Conservation (phyloP, 2,888 invertebrate genomes). For the Melanotus villosus region DNA sequence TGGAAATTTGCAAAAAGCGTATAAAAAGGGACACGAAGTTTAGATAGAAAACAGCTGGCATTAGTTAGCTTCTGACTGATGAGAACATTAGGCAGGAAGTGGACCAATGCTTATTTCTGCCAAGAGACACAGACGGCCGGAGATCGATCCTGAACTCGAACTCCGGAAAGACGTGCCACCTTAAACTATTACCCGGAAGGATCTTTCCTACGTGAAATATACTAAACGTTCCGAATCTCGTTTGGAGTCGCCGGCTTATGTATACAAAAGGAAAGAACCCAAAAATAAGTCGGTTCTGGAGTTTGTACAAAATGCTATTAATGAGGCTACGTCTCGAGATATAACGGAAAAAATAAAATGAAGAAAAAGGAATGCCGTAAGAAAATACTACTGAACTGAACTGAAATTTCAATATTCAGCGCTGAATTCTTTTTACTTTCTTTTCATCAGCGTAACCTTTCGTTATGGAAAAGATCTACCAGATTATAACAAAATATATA, state of each 20-base stretch:
- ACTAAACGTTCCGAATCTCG: conserved; percentile 11
- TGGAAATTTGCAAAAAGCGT: neutral
- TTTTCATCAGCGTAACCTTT: too few species aligned
- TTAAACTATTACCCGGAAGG: conserved; percentile 27
- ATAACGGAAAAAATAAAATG: neutral
- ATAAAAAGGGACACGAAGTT: neutral
- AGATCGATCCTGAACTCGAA: conserved; percentile 28
- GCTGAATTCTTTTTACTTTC: too few species aligned
- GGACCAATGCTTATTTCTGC: conserved; percentile 37
- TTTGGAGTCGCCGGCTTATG: neutral
- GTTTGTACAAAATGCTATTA: too few species aligned
- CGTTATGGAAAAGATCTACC: too few species aligned
- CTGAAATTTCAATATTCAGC: too few species aligned
- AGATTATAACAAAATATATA: too few species aligned
- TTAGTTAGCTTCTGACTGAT: conserved; percentile 39
- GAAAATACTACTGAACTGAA: too few species aligned
- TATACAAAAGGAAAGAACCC: neutral
- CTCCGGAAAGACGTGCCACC: conserved; percentile 36
- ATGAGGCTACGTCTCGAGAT: neutral
- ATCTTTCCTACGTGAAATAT: conserved; percentile 22
- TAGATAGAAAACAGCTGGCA: conserved; percentile 24
- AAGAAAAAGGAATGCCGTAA: neutral
- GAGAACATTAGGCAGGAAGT: conserved; percentile 39
- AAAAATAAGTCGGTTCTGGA: neutral
- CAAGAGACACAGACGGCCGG: conserved; percentile 34